These are phyloP conservation scores for Cerastis rubricosa DNA, from an alignment of 2,888 invertebrate species.

Conservation along the genomic window DNA sequence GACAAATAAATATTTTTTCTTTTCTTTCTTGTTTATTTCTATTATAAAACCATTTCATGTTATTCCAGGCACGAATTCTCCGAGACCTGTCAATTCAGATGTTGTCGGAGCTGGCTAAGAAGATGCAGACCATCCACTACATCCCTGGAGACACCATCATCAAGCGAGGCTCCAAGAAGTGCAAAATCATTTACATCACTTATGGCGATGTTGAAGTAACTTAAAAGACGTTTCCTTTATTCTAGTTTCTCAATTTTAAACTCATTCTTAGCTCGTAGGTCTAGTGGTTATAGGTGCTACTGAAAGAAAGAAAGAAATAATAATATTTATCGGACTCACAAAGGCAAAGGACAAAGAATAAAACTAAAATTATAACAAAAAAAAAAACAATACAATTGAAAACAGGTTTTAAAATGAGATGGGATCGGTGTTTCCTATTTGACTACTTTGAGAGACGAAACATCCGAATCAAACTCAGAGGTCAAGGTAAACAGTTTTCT, in stretches of 20 bases:
- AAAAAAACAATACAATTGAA: not conserved
- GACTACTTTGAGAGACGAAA: no score
- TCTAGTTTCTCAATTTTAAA: not conserved
- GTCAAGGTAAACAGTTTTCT: not conserved
- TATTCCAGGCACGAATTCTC: slow-evolving; percentile 78
- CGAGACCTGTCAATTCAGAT: slow-evolving; percentile 81
- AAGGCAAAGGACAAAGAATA: no score
- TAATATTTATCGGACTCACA: not conserved
- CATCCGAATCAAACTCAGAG: not conserved
- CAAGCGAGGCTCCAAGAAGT: slow-evolving; percentile 77
- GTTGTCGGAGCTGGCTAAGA: slow-evolving; percentile 80
- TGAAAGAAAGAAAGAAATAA: not conserved
- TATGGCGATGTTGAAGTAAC: slow-evolving; percentile 84
- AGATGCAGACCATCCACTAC: slow-evolving; percentile 82
- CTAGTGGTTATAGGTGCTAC: not conserved
- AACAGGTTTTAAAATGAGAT: not conserved
- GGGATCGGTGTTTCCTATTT: no score
- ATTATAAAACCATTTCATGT: rapidly evolving
- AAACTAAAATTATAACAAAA: not conserved
- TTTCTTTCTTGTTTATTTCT: no score
- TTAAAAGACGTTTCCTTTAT: not conserved
- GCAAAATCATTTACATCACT: slow-evolving; percentile 80
- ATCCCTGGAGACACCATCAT: slow-evolving; percentile 85
- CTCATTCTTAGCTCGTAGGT: not conserved
- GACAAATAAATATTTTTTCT: no score